Conservation (phyloP, 2,113 vertebrate genomes). For the Mirza zaza region DNA sequence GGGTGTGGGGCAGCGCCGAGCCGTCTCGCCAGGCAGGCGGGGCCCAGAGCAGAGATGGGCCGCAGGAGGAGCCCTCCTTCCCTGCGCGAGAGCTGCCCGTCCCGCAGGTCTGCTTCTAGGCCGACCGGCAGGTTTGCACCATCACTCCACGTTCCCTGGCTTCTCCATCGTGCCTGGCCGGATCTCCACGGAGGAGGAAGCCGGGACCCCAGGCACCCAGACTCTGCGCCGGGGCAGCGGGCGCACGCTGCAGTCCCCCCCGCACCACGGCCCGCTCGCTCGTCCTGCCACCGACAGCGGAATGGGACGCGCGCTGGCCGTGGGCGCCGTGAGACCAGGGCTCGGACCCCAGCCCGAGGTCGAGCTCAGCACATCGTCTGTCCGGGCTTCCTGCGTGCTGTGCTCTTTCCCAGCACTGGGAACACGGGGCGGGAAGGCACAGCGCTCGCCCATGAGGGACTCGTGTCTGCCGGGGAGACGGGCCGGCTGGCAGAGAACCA, state of each 20-base stretch:
- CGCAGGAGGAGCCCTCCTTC: conserved; percentile 83
- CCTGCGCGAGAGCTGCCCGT: conserved; percentile 88
- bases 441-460: background rate
- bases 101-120: conserved; percentile 90
- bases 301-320: background rate
- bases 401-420: background rate
- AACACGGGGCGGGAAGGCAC: background rate
- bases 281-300: too few relatives aligned
- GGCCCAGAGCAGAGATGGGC: background rate
- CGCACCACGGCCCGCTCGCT: too few relatives aligned
- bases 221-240: too few relatives aligned
- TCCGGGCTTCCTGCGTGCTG: background rate
- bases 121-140: conserved; percentile 82
- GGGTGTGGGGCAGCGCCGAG: background rate
- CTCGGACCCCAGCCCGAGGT: background rate
- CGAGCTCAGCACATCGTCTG: background rate
- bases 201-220: background rate
- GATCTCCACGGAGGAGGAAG: conserved; percentile 84
- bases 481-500: background rate
- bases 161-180: conserved; percentile 91
- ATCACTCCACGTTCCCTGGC: conserved; percentile 74
- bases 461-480: background rate
- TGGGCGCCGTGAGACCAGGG: background rate
- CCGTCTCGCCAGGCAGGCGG: background rate
- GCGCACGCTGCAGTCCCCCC: background rate